Evolutionary conservation across 2,113 vertebrate species (phyloP).

Genomic region (Ceratotherium simum): DNA sequence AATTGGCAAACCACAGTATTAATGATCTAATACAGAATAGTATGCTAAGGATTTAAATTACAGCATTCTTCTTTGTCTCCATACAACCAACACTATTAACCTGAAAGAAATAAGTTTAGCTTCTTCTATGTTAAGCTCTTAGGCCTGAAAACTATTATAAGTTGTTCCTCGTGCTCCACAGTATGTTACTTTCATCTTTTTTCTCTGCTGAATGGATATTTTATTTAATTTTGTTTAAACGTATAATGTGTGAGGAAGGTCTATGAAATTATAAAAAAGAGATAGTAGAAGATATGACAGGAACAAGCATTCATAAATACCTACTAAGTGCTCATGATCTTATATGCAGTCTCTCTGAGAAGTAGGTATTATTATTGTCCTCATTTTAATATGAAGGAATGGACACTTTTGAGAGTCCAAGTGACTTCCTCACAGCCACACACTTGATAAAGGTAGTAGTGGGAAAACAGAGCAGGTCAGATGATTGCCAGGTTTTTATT

Average conservation of each 20-base stretch:
- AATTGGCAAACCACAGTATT: background rate
- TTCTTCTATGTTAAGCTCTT: background rate
- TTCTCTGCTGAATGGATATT: background rate
- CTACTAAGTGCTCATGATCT: background rate
- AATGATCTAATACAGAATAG: background rate
- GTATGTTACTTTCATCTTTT: background rate
- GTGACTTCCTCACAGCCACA: background rate
- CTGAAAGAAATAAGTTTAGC: background rate
- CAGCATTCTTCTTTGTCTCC: background rate
- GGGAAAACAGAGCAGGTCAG: background rate
- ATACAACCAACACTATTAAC: background rate
- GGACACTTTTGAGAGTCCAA: background rate
- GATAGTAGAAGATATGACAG: background rate
- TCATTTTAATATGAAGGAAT: background rate
- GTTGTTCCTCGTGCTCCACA: background rate
- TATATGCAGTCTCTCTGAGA: background rate
- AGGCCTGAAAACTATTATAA: background rate
- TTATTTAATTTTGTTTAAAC: background rate
- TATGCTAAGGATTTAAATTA: background rate
- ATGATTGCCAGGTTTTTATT: constrained; percentile 9
- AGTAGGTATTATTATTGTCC: background rate
- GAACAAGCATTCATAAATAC: background rate
- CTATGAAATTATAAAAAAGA: background rate
- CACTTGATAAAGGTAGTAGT: accelerated
- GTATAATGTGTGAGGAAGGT: background rate